Base-by-base conservation (phyloP, 2,888 invertebrate genomes). In the Biston betularia region DNA sequence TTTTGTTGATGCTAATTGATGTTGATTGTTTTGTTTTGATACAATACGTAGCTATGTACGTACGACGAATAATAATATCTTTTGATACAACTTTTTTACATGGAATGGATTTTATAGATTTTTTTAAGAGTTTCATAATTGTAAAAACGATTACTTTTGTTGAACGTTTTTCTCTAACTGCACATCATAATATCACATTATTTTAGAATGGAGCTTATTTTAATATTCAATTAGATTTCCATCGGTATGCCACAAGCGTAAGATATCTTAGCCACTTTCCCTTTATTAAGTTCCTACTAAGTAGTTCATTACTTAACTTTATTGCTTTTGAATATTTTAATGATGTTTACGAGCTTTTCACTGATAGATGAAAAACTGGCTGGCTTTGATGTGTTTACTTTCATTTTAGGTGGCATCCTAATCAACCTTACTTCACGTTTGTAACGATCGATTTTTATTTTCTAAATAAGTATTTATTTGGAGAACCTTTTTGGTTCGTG, bases 191-290 rank as follows among this genome's bases (percentile, higher is more conserved):
- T 48, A 56, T 61, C 65, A 65, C 24, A 40, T 57, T 49, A 45
- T 53, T 46, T n/a, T 60, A 14, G 56, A 45, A 50, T 56, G 33
- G 48, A 55, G 54, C 49, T 60, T 44, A 60, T 61, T 52, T 48
- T 59, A 70, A 70, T 72, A 66, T 69, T 65, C 65, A 69, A 74
- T 72, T 68, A 74, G 59, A 59, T 71, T 70, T 72, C 74, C 68
- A 68, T 52, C 69, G 65, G 64, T 68, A 63, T 50, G 69, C 65
- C 68, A 69, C 70, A 64, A 57, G 63, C 56, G 40, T 59, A 34
- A 35, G 33, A 55, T 60, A 42, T 57, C 61, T 60, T 38, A 35
- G 60, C 48, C 48, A 64, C 63, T 68, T 68, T 68, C 60, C 60
- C 52, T 72, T 65, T 70, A 70, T 53, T 15, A 46, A 33, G 12